Conservation (phyloP, 2,797 vertebrate species). For the Masticophis lateralis region DNA sequence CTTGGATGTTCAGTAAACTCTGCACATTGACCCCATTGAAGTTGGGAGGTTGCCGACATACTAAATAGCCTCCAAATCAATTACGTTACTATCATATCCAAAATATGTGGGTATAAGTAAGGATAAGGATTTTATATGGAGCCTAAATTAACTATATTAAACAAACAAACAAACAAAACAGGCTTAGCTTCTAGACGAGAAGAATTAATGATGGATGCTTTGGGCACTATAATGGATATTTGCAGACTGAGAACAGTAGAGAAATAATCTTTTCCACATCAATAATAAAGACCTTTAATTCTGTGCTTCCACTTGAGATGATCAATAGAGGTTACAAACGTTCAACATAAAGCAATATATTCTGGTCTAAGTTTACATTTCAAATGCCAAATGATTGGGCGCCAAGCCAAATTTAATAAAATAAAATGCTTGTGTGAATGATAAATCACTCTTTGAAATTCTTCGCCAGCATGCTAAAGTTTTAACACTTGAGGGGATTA, state of each 20-base stretch:
- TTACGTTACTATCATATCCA: not conserved
- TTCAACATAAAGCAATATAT: conserved; percentile 56
- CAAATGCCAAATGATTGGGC: conserved; percentile 58
- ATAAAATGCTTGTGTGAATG: conserved; percentile 39
- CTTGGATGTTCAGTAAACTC: not conserved
- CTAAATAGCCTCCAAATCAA: not conserved
- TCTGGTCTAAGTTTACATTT: conserved; percentile 48
- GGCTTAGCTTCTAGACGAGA: conserved; percentile 38
- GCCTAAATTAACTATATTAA: not conserved
- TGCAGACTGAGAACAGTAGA: conserved; percentile 50
- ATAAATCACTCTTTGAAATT: conserved; percentile 55
- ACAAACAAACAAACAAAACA: conserved; percentile 7
- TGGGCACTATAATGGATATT: conserved; percentile 44
- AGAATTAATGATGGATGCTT: conserved; percentile 28
- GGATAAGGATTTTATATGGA: conserved; percentile 1
- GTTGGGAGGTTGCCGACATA: not conserved
- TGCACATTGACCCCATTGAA: not conserved
- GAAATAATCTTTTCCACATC: conserved; percentile 57
- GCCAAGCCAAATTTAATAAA: conserved; percentile 61
- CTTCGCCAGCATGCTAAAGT: conserved; percentile 49
- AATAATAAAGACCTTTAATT: conserved; percentile 63
- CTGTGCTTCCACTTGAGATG: conserved; percentile 57
- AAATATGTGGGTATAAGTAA: not conserved
- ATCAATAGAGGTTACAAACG: conserved; percentile 67
- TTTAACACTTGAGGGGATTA: conserved; percentile 41